Evolutionary conservation across 2,113 vertebrate species (phyloP).

Genomic region (Ursus arctos): DNA sequence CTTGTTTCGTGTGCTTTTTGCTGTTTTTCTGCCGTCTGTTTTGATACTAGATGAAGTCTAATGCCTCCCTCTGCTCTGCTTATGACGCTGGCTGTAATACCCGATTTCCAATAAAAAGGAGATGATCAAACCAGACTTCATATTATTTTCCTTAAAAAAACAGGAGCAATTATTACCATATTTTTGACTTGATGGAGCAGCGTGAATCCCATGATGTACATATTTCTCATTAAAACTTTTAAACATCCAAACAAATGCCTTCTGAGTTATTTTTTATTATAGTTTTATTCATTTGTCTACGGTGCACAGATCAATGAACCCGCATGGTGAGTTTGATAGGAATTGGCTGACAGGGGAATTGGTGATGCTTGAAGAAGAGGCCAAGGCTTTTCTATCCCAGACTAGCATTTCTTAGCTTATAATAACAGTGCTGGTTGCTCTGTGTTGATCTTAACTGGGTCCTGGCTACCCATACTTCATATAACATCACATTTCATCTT

Average conservation of each 20-base stretch:
- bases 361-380: background rate
- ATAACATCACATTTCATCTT: background rate
- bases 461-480: background rate
- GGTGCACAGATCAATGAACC: background rate
- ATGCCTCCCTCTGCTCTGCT: background rate
- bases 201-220: background rate
- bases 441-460: background rate
- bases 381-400: background rate
- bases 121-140: background rate
- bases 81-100: background rate
- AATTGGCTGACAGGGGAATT: background rate
- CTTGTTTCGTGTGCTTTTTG: background rate
- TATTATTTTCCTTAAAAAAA: constrained; percentile 15
- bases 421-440: background rate
- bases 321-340: background rate
- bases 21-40: background rate
- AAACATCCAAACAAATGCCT: background rate
- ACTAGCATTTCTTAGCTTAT: background rate
- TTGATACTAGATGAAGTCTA: background rate
- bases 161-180: background rate
- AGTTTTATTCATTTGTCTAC: background rate
- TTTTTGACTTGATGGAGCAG: background rate
- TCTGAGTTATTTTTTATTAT: background rate
- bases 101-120: constrained; percentile 15
- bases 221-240: constrained; percentile 5